Conservation (phyloP, 2,113 vertebrate species). For the Heterocephalus glaber region DNA sequence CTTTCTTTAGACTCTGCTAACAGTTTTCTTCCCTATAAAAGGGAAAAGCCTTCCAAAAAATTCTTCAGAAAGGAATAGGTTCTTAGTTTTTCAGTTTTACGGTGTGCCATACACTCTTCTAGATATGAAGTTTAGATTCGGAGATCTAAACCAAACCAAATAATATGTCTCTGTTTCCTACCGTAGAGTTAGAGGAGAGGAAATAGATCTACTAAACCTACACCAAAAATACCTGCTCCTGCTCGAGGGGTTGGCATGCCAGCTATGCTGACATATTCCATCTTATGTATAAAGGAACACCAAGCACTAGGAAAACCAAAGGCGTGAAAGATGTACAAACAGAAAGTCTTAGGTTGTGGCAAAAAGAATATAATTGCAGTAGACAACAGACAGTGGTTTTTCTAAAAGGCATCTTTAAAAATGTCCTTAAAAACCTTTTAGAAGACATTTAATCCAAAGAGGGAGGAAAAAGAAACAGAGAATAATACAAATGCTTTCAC, state of each 20-base stretch:
- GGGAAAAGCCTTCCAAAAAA: neutral
- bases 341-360: neutral
- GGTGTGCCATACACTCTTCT: neutral
- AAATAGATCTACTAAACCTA: neutral
- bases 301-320: neutral
- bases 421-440: neutral
- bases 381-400: neutral
- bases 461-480: neutral
- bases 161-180: neutral
- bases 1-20: constrained; percentile 25
- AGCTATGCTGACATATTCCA: neutral
- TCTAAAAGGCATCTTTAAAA: neutral
- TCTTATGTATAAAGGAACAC: neutral
- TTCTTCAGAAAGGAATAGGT: too few relatives aligned
- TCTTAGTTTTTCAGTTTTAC: neutral
- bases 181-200: neutral
- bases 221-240: neutral
- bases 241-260: too few relatives aligned
- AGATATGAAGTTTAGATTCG: neutral
- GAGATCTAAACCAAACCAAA: neutral
- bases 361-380: constrained; percentile 6
- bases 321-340: neutral
- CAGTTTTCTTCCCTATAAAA: neutral
- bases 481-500: neutral
- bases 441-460: neutral